Base-by-base conservation (phyloP, 2,888 invertebrate genomes). In the Plagodis pulveraria region DNA sequence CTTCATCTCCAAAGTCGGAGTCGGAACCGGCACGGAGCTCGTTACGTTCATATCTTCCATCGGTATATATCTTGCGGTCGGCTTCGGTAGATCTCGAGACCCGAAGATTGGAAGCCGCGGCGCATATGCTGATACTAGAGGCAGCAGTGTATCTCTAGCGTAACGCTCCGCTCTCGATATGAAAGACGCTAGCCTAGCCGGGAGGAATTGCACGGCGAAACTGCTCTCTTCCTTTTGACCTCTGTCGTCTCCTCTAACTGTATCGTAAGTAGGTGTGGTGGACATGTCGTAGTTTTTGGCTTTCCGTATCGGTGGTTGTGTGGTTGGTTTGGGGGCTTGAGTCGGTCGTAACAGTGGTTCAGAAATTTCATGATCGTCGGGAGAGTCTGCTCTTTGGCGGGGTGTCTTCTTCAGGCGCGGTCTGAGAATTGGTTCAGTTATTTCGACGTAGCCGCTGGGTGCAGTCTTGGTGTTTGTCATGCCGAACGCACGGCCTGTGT, bases 121-220 rank as follows among this genome's bases (percentile, higher is more conserved):
- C 0, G 96, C 96, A 81, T 96, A 96, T 46, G 96, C 96, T 10
- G 96, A 96, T 8, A 97, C 96, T 6, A 97, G 81, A 0, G 96
- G 96, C 53, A 96, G 81, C 2, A 97, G 89, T 0, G 96, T 96
- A 79, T 96, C 96, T 53, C 96, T 93, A 0, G 97, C 96, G 80
- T 97, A 97, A 50, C 95, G 93, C 76, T 97, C 97, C 0, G 97
- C 97, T 70, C 96, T 95, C 42, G 97, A 96, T 48, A 97, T 94
- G 82, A 97, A 95, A 5, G 96, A 95, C 0, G 96, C 96, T 2
- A 97, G 84, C 38, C 96, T 93, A 66, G 96, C 95, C 0, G 97
- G 97, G 45, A 97, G 87, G 74, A 96, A 94, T 80, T 97, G 97
- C 0, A 97, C 96, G 0, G 96, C 96, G 57, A 94, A 92, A 58